Base-by-base conservation (phyloP, 2,113 vertebrate genomes). In the Rhea americana region DNA sequence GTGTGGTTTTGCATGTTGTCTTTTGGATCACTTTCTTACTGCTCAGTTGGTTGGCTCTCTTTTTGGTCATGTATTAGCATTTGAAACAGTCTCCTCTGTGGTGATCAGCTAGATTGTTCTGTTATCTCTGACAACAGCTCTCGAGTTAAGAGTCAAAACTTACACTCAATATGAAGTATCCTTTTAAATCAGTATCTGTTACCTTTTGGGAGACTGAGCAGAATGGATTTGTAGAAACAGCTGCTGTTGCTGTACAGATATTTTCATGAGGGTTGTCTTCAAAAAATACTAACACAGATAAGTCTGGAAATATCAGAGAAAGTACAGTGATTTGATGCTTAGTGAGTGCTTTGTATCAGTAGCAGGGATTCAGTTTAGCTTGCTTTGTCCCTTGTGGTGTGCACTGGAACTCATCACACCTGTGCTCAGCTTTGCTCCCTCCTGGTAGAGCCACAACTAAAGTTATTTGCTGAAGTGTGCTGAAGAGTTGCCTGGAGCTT, bases 391-490 rank as follows among this genome's bases (percentile, higher is more conserved):
- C 19, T 37, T 74, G 24, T 4, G 45, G 26, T 48, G 4, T 21
- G 28, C n/a, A 41, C 18, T 58, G 55, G 55, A 58, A 30, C 15
- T 58, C 30, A 18, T 28, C 30, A 18, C 18, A 9, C 55, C 16
- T 32, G 55, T 30, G 0, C 2, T 15, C 41, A 63, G 13, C 20
- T 39, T 45, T 18, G 21, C 9, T 75, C 53, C 26, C 21, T n/a
- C 47, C 47, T 61, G 68, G 32, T 45, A 45, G 45, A 75, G 13
- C 25, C 20, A 1, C 16, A 3, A 51, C 61, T 26, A 37, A 32
- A 51, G 28, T 24, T 35, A 21, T 1, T 1, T 8, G 3, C n/a
- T 45, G 4, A 16, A 20, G 37, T 2, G 1, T 8, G 3, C n/a
- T 45, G 4, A 16, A 20, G 37, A 1, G 1, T 21, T 59, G 62